Conservation (phyloP, 2,797 vertebrate genomes). For the Telmatherina bonti region DNA sequence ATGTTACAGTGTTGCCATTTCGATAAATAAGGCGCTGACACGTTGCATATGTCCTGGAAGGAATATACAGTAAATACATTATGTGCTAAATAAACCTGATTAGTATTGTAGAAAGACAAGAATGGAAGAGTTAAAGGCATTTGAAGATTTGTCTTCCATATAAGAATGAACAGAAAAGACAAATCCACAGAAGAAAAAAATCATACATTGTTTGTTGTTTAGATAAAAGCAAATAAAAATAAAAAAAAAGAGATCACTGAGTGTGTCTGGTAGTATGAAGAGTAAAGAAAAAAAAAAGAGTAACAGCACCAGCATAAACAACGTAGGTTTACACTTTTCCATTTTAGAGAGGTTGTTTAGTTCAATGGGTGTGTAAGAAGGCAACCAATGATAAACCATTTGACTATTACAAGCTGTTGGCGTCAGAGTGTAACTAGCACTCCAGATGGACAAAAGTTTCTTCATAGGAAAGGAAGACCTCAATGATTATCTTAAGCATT, state of each 20-base stretch:
- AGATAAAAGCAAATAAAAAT: slow-evolving; percentile 11
- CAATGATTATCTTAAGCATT: slow-evolving; percentile 48
- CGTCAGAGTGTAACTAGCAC: slow-evolving; percentile 29
- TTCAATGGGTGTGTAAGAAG: slow-evolving; percentile 59
- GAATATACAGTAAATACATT: slow-evolving; percentile 52
- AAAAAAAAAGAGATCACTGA: neutral
- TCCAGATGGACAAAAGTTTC: slow-evolving; percentile 30
- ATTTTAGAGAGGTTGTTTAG: slow-evolving; percentile 53
- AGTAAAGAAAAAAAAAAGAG: slow-evolving; percentile 1
- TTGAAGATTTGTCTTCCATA: slow-evolving; percentile 40
- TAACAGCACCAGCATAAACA: slow-evolving; percentile 63
- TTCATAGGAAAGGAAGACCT: slow-evolving; percentile 50
- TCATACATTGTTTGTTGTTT: slow-evolving; percentile 5
- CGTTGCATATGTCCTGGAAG: slow-evolving; percentile 50
- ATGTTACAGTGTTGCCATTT: slow-evolving; percentile 62
- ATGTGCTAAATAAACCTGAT: slow-evolving; percentile 69
- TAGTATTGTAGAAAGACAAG: slow-evolving; percentile 52
- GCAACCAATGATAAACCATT: slow-evolving; percentile 33
- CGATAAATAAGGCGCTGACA: slow-evolving; percentile 66
- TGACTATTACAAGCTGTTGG: slow-evolving; percentile 37
- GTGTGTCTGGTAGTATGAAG: slow-evolving; percentile 35
- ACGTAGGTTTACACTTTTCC: slow-evolving; percentile 46
- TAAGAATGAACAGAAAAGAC: neutral
- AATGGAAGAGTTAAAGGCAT: slow-evolving; percentile 44
- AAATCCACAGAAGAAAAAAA: slow-evolving; percentile 7